A percentile compares a stretch with the other conserved stretches of the same genome.
phyloP scores from a whole-genome alignment of 2,797 vertebrate species.

The Gadopsis bispinosus region DNA sequence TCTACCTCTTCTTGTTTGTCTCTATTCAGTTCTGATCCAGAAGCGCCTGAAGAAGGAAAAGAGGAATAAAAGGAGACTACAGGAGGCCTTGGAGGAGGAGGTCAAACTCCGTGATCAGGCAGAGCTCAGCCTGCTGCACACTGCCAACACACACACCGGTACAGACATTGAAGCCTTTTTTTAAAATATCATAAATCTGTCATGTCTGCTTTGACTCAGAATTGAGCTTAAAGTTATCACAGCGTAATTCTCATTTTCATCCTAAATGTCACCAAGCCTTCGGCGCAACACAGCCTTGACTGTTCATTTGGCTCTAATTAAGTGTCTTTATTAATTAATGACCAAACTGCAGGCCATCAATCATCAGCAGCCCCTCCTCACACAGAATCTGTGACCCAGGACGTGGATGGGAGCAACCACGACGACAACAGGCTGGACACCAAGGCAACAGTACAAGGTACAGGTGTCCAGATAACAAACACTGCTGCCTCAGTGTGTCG shows the following conservation, averaged over 20 bases:
- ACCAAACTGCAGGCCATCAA: slow-evolving; percentile 84
- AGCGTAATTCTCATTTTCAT: slow-evolving; percentile 61
- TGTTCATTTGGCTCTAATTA: slow-evolving; percentile 77
- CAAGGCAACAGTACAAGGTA: slow-evolving; percentile 96
- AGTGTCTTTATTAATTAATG: slow-evolving; percentile 79
- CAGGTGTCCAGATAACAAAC: slow-evolving; percentile 86
- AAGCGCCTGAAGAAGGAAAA: slow-evolving; percentile 98
- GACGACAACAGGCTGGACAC: slow-evolving; percentile 82
- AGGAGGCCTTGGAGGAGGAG: slow-evolving; percentile 96
- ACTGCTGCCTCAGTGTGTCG: slow-evolving; percentile 69
- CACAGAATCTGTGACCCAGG: slow-evolving; percentile 95
- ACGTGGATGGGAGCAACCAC: slow-evolving; percentile 89
- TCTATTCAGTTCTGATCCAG: slow-evolving; percentile 90
- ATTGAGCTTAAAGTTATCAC: slow-evolving; percentile 2
- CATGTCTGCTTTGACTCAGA: slow-evolving; percentile 32
- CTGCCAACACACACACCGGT: slow-evolving; percentile 78
- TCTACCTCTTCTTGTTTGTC: not conserved
- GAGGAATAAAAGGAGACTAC: slow-evolving; percentile 95
- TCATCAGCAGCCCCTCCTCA: slow-evolving; percentile 87
- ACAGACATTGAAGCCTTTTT: slow-evolving; percentile 1
- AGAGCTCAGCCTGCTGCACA: slow-evolving; percentile 93
- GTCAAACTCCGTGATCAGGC: slow-evolving; percentile 95
- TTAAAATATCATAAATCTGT: not conserved
- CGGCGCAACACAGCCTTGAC: slow-evolving; percentile 46
- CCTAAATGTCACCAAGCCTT: slow-evolving; percentile 70